These are phyloP conservation scores for Chroicocephalus ridibundus DNA, from an alignment of 2,113 vertebrate genomes.

Conservation along the genomic window DNA sequence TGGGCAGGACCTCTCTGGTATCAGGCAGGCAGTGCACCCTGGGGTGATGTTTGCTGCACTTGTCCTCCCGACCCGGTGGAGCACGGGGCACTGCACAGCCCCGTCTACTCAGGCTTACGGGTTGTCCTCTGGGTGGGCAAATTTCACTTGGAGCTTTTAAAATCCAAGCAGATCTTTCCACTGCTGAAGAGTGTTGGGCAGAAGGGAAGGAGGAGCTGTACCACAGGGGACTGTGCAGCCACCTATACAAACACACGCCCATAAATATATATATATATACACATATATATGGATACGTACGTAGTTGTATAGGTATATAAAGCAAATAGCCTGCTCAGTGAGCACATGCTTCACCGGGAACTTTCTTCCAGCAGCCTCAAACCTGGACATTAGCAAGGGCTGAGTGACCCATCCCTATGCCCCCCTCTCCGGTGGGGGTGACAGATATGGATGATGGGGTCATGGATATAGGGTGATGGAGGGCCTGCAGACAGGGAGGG, in stretches of 20 bases:
- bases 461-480: too few species aligned
- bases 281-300: too few species aligned
- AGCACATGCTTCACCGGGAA: background rate
- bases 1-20: background rate
- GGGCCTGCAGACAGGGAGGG: background rate
- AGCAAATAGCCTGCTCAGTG: background rate
- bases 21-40: background rate
- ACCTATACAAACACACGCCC: too few species aligned
- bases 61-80: background rate
- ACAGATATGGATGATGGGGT: background rate
- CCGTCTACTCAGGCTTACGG: fast-evolving
- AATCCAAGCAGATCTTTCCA: background rate
- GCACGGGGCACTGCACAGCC: background rate
- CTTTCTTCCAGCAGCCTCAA: background rate
- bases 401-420: background rate
- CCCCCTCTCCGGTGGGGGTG: too few species aligned
- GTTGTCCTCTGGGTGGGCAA: background rate
- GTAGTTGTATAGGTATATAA: background rate
- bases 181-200: background rate
- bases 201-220: background rate
- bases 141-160: background rate
- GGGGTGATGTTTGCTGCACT: background rate
- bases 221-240: background rate
- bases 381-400: background rate
- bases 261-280: background rate